Evolutionary conservation across 2,888 invertebrate genomes (phyloP), one percentile per base, ranked within the genome.

Genomic region (Ormyrus rosae): DNA sequence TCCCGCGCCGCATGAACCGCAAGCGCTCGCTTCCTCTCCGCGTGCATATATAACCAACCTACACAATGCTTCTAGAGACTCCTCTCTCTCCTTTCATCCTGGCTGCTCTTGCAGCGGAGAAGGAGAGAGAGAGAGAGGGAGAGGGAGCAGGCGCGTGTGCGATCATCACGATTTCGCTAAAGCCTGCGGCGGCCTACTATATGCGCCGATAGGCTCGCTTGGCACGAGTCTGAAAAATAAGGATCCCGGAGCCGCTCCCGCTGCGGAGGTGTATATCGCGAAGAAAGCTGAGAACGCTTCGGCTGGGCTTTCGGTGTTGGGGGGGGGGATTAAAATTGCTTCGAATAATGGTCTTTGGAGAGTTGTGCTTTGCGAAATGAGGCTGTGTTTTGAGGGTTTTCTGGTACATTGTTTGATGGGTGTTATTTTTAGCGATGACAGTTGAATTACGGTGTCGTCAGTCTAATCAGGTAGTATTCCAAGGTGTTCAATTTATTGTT

Each of bases 141-240:
- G 34, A 34, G 34, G 34, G 34, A 34, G 34, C 34, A 34, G 13
- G 56, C 65, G 46, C 67, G 10, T 13, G 51, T 55, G 61, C 51
- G 70, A 80, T 80, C 74, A 74, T 80, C 74, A 70, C 74, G 79
- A 80, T 80, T 80, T 65, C 13, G 74, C 70, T 70, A 74, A 34
- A 64, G 79, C 74, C 74, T 74, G 70, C 69, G 74, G 70, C 73
- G 74, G 69, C 70, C 73, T 70, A 65, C 74, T 72, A 80, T 72
- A 80, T 74, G 74, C 60, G 69, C 79, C 74, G 64, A 70, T 74
- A 74, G 61, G 13, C n/a, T n/a, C 34, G 34, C 53, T 11, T 6
- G 8, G 63, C 58, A 58, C 6, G 51, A 46, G 56, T 50, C 46
- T 51, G n/a, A 53, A 75, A 76, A 74, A 61, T 34, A 2, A 64